Evolutionary conservation across 2,797 vertebrate species (phyloP).

Genomic region (Pogoniulus pusillus): DNA sequence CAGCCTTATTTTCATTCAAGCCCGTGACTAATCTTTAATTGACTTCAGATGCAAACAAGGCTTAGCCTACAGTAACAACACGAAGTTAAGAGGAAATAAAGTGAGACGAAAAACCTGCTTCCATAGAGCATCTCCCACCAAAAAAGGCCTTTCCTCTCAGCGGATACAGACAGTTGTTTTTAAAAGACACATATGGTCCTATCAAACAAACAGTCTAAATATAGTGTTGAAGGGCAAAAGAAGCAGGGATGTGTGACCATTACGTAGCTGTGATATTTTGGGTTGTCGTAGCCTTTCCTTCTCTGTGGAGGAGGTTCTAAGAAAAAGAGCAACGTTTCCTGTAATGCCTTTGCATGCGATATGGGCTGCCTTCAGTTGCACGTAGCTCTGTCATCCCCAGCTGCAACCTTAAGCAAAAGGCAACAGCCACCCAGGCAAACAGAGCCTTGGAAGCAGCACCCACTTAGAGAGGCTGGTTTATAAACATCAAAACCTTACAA

Average conservation of each 20-base stretch:
- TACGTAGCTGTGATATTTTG: background rate
- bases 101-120: constrained; percentile 19
- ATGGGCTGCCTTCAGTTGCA: background rate
- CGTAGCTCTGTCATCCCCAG: background rate
- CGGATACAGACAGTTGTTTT: background rate
- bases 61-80: background rate
- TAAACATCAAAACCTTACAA: background rate
- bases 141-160: background rate
- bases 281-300: background rate
- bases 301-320: background rate
- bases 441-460: background rate
- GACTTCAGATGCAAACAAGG: background rate
- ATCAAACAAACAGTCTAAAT: constrained; percentile 11
- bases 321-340: background rate
- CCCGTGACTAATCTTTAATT: background rate
- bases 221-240: background rate
- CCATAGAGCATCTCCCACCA: background rate
- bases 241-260: background rate
- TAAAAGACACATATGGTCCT: constrained; percentile 13
- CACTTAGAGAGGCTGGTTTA: background rate
- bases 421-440: background rate
- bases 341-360: background rate
- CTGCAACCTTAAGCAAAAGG: background rate
- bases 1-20: background rate
- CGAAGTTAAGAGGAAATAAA: background rate